Evolutionary conservation across 2,888 invertebrate genomes (phyloP), one percentile per base, ranked within the genome.

Genomic region (Spatulosminthurus flaviceps): DNA sequence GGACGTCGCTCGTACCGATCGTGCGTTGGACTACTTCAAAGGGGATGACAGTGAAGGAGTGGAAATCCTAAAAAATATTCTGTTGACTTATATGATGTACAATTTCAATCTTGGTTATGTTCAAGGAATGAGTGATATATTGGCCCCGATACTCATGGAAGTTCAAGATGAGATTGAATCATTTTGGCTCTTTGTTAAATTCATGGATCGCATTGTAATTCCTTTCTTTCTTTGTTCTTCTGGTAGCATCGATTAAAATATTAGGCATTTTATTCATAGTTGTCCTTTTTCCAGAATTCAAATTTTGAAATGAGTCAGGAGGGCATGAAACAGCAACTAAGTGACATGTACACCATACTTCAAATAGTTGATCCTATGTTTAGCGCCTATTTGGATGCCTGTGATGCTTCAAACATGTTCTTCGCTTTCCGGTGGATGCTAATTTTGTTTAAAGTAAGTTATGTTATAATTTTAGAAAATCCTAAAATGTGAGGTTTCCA

Each of bases 51-150:
- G 98, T 88, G 92, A 93, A 0, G 97, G 98, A 88, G 88, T 98
- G 76, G 90, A 91, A 79, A 90, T 94, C 19, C 88, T 99, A 1
- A 92, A 94, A 85, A 96, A 98, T 87, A 95, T 99, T 84, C 90
- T 99, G 1, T 95, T 98, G 95, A 98, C 98, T 0, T 99, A 98
- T 87, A 94, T 96, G 60, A 98, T 98, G 98, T 98, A 96, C 87
- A 97, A 98, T 89, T 98, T 98, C 88, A 98, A 99, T 89, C 89
- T 99, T 85, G 98, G 96, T 19, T 96, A 95, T 86, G 95, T 95
- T 0, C 95, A 95, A 88, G 99, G 99, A 26, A 99, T 99, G 99
- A 97, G 96, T 86, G 99, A 99, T 88, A 90, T 98, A 74, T 88
- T 99, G 77, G 95, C 98, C 7, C 98, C 98, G 0, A 92, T 99